A percentile compares a stretch with the other conserved stretches of the same genome.
Evolutionary conservation across 2,888 invertebrate genomes (phyloP).

Genomic region (Pyrocoelia pectoralis): DNA sequence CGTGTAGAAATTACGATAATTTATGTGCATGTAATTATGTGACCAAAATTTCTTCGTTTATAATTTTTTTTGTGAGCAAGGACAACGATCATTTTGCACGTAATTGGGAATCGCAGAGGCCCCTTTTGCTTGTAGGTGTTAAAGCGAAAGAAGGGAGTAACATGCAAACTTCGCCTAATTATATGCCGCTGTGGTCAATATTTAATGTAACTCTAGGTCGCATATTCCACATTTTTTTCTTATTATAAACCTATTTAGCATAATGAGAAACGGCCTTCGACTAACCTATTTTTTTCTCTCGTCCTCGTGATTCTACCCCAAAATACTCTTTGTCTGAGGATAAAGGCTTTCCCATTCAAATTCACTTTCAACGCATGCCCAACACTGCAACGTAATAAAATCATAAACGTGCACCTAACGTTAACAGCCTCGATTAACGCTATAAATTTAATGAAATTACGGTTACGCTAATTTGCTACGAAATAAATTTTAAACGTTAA

Average conservation of each 20-base stretch:
- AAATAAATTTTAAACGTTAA: neutral
- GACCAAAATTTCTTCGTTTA: slow-evolving; percentile 15
- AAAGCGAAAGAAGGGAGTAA: neutral
- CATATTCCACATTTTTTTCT: neutral
- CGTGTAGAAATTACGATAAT: slow-evolving; percentile 25
- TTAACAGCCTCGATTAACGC: neutral
- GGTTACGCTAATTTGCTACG: neutral
- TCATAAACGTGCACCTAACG: neutral
- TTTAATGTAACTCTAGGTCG: slow-evolving; percentile 6
- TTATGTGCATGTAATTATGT: slow-evolving; percentile 30
- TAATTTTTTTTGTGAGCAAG: slow-evolving; percentile 35
- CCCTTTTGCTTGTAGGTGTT: neutral
- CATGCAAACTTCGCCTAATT: slow-evolving; percentile 11
- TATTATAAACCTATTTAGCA: neutral
- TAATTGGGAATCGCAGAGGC: slow-evolving; percentile 7
- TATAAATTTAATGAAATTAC: neutral
- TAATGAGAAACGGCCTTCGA: neutral
- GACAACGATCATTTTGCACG: slow-evolving; percentile 29
- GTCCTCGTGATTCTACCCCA: too few relatives aligned
- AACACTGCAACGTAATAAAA: neutral
- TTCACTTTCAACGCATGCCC: too few relatives aligned
- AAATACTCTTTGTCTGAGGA: too few relatives aligned
- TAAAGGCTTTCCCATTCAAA: too few relatives aligned
- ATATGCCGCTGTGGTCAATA: slow-evolving; percentile 9
- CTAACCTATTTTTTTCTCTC: neutral